These are phyloP conservation scores for Thelaira solivaga DNA, from an alignment of 2,888 invertebrate species.

Conservation along the genomic window DNA sequence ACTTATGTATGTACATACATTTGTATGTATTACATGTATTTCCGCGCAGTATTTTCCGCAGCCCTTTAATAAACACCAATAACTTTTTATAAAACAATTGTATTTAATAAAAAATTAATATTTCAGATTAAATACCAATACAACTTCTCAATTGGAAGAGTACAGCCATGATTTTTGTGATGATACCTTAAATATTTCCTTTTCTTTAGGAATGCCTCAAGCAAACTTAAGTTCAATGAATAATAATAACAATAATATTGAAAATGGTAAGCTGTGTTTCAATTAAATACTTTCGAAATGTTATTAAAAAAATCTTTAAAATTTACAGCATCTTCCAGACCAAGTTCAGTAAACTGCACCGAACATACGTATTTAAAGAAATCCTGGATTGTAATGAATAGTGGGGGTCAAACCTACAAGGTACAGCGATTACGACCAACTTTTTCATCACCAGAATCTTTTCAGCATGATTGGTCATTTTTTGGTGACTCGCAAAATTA, in stretches of 20 bases:
- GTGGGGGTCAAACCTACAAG: conserved; percentile 69
- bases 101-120: not conserved
- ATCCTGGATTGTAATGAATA: conserved; percentile 74
- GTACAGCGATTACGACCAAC: conserved; percentile 74
- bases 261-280: conserved; percentile 62
- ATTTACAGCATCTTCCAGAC: conserved; percentile 64
- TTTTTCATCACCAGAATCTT: conserved; percentile 75
- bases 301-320: not conserved
- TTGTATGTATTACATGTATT: no score
- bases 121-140: conserved; percentile 36
- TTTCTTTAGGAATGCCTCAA: conserved; percentile 73
- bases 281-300: not conserved
- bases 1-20: no score
- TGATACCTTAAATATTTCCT: conserved; percentile 76
- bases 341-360: conserved; percentile 69
- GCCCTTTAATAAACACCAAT: no score
- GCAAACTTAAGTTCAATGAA: conserved; percentile 17
- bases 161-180: conserved; percentile 74
- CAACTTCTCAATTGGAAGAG: conserved; percentile 71
- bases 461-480: conserved; percentile 68
- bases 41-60: no score
- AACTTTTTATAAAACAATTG: not conserved
- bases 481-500: conserved; percentile 73
- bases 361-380: conserved; percentile 75
- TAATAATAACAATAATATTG: conserved; percentile 58